phyloP scores from a whole-genome alignment of 2,888 invertebrate species.

The Scaptodrosophila latifasciaeformis region DNA sequence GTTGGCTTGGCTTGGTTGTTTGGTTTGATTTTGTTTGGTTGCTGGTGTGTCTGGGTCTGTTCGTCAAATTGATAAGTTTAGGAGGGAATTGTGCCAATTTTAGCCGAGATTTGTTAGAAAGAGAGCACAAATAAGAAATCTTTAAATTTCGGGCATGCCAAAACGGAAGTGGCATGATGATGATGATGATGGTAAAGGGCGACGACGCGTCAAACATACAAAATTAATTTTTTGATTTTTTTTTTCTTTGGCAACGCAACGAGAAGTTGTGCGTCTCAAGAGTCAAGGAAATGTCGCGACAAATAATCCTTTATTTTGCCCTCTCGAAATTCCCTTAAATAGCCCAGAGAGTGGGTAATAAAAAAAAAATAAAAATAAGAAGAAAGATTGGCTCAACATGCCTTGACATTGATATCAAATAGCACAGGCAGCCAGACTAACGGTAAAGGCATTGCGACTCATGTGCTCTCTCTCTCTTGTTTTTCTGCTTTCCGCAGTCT shows the following conservation, averaged over 20 bases:
- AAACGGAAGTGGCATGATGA: constrained; percentile 36
- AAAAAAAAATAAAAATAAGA: background rate
- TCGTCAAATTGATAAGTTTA: constrained; percentile 67
- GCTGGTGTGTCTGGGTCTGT: constrained; percentile 30
- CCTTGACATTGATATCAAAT: constrained; percentile 66
- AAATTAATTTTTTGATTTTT: constrained; percentile 60
- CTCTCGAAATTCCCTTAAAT: constrained; percentile 45
- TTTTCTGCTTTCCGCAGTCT: constrained; percentile 40
- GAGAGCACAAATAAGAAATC: background rate
- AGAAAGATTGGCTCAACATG: constrained; percentile 38
- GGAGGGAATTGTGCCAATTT: constrained; percentile 66
- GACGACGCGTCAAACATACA: constrained; percentile 58
- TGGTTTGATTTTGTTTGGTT: too few species aligned
- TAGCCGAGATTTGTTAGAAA: constrained; percentile 1
- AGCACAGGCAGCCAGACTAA: constrained; percentile 15
- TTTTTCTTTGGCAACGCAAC: too few species aligned
- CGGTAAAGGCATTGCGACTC: constrained; percentile 25
- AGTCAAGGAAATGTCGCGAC: constrained; percentile 29
- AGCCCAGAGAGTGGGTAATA: constrained; percentile 11
- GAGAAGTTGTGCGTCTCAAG: constrained; percentile 1
- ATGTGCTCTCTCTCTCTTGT: too few species aligned
- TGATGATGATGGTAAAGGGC: constrained; percentile 18
- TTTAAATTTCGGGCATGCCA: constrained; percentile 2
- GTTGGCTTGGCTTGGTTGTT: constrained; percentile 5
- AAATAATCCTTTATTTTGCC: constrained; percentile 48